phyloP scores from a whole-genome alignment of 2,888 invertebrate species.

The Yponomeuta cagnagella region DNA sequence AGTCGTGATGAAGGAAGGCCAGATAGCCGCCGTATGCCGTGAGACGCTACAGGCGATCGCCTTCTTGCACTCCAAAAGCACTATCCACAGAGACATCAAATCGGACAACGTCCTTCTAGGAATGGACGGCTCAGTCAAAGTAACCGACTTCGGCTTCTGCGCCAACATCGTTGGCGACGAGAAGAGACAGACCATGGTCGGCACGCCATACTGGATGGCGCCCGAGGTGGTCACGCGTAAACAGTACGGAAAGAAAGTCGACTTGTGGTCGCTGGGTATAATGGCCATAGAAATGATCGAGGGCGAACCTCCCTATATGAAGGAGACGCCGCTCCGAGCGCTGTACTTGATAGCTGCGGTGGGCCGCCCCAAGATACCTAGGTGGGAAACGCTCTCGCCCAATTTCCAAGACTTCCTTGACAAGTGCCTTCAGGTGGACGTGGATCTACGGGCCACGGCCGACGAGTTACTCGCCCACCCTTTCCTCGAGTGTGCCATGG shows the following conservation, averaged over 20 bases:
- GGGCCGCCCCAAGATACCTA: conserved; percentile 92
- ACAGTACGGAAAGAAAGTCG: conserved; percentile 94
- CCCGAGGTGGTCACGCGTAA: conserved; percentile 95
- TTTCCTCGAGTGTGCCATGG: conserved; percentile 87
- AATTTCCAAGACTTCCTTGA: conserved; percentile 90
- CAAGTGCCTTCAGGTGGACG: conserved; percentile 90
- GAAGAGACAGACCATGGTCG: conserved; percentile 97
- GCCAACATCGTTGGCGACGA: conserved; percentile 96
- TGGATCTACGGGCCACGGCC: conserved; percentile 85
- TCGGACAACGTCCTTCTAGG: conserved; percentile 97
- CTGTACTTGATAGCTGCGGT: conserved; percentile 96
- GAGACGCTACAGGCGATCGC: conserved; percentile 90
- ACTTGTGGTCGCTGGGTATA: conserved; percentile 97
- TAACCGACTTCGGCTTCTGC: conserved; percentile 98
- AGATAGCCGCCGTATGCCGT: conserved; percentile 95
- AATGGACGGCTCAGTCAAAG: conserved; percentile 93
- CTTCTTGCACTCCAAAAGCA: conserved; percentile 92
- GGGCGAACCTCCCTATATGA: conserved; percentile 97
- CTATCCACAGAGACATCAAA: conserved; percentile 96
- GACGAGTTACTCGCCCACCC: conserved; percentile 86
- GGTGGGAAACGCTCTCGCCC: conserved; percentile 85
- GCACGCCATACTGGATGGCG: conserved; percentile 99
- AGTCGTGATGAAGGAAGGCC: conserved; percentile 96
- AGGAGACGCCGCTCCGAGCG: conserved; percentile 93
- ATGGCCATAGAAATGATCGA: conserved; percentile 97